A percentile compares a stretch with the other conserved stretches of the same genome.
phyloP scores from a whole-genome alignment of 1,140 invertebrate genomes.

The Andrena cerasifolii region DNA sequence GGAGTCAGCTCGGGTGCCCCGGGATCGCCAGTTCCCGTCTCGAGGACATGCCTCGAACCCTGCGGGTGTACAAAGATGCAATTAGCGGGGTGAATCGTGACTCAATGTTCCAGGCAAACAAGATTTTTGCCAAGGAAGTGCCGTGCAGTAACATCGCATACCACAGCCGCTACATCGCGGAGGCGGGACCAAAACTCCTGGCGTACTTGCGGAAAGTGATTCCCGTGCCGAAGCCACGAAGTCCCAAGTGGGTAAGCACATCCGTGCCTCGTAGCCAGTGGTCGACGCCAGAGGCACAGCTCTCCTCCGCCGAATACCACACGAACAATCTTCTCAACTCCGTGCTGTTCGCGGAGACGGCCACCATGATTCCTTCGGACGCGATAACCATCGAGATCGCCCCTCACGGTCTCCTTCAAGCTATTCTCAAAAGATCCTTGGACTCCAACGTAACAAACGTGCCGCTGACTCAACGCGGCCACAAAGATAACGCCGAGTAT shows the following conservation, averaged over 20 bases:
- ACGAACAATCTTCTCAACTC: constrained; percentile 94
- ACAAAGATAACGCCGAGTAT: constrained; percentile 87
- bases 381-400: constrained; percentile 92
- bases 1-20: too few relatives aligned
- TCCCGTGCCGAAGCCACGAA: constrained; percentile 86
- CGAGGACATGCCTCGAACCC: too few relatives aligned
- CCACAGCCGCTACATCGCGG: constrained; percentile 87
- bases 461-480: constrained; percentile 89
- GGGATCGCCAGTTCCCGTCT: too few relatives aligned
- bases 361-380: constrained; percentile 89
- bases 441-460: constrained; percentile 86
- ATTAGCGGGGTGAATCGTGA: too few relatives aligned
- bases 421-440: constrained; percentile 85
- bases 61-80: too few relatives aligned
- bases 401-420: constrained; percentile 90
- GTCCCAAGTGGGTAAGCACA: constrained; percentile 92
- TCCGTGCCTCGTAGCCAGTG: constrained; percentile 91
- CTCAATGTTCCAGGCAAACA: constrained; percentile 83
- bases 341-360: constrained; percentile 93
- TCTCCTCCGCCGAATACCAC: constrained; percentile 95
- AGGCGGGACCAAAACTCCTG: constrained; percentile 86
- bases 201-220: constrained; percentile 88
- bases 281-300: constrained; percentile 86
- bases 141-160: constrained; percentile 88
- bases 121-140: constrained; percentile 90